A percentile compares a stretch with the other conserved stretches of the same genome.
phyloP scores from a whole-genome alignment of 2,113 vertebrate genomes.

The Origma solitaria region DNA sequence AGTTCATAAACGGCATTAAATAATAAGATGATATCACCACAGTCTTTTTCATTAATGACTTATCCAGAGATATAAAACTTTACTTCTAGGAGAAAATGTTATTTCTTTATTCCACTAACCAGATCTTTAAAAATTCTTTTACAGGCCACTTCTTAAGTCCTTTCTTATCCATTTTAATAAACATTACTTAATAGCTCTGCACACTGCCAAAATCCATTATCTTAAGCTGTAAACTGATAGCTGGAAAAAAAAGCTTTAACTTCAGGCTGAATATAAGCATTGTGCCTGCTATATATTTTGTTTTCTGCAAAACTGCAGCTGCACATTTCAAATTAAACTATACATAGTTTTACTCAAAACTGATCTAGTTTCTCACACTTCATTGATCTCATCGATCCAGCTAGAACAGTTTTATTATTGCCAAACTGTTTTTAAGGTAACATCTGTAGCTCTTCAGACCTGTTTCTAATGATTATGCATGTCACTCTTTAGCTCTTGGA shows the following conservation, averaged over 20 bases:
- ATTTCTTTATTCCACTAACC: slow-evolving; percentile 17
- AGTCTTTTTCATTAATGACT: slow-evolving; percentile 27
- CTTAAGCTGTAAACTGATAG: slow-evolving; percentile 61
- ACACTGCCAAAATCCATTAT: slow-evolving; percentile 59
- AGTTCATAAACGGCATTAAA: slow-evolving; percentile 11
- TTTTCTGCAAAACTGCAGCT: slow-evolving; percentile 47
- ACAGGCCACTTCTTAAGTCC: slow-evolving; percentile 32
- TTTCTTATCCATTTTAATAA: slow-evolving; percentile 62
- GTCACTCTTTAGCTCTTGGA: background rate
- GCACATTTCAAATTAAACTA: slow-evolving; percentile 26
- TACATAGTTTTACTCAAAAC: background rate
- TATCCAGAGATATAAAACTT: slow-evolving; percentile 35
- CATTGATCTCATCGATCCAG: background rate
- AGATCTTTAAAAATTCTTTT: slow-evolving; percentile 23
- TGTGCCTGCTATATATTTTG: slow-evolving; percentile 20
- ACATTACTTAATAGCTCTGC: slow-evolving; percentile 53
- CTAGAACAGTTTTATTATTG: background rate
- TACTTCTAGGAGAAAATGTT: background rate
- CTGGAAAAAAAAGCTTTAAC: slow-evolving; percentile 44
- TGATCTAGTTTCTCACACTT: slow-evolving; percentile 36
- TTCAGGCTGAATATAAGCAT: slow-evolving; percentile 52
- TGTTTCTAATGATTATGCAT: background rate
- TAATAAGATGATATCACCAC: slow-evolving; percentile 30
- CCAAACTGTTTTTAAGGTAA: background rate
- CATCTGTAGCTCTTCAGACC: background rate